Conservation (phyloP, 1,140 invertebrate genomes). For the Gyrodactylus bullatarudis region DNA sequence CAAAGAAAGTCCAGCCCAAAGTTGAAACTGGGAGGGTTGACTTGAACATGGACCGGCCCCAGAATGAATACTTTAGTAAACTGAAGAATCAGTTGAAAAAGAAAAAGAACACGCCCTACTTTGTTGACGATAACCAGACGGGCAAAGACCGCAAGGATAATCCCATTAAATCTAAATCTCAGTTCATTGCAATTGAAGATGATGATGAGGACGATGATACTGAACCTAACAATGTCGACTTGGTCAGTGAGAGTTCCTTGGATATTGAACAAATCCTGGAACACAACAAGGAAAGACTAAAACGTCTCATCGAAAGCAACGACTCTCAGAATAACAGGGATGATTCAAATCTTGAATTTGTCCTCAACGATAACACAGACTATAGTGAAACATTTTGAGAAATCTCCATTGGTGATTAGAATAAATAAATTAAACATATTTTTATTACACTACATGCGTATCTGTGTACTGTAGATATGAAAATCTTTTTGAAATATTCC, state of each 20-base stretch:
- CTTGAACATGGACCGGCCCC: not conserved
- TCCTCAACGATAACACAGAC: no score
- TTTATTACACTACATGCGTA: no score
- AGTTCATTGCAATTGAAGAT: not conserved
- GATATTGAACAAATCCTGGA: not conserved
- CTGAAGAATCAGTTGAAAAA: not conserved
- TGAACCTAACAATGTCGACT: not conserved
- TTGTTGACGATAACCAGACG: not conserved
- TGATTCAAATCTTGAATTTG: no score
- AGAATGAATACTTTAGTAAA: not conserved
- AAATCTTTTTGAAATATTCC: no score
- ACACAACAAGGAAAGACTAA: not conserved
- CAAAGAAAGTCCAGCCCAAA: not conserved
- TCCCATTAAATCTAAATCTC: not conserved
- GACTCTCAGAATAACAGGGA: no score
- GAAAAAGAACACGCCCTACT: not conserved
- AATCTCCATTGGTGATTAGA: no score
- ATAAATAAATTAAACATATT: no score
- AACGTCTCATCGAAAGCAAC: no score
- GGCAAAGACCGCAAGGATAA: not conserved
- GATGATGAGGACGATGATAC: not conserved
- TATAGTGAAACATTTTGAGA: no score
- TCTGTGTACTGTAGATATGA: no score
- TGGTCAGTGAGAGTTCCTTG: not conserved
- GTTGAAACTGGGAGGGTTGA: not conserved